These are phyloP conservation scores for Lagothrix lagotricha DNA, from an alignment of 2,797 vertebrate genomes.

Conservation along the genomic window DNA sequence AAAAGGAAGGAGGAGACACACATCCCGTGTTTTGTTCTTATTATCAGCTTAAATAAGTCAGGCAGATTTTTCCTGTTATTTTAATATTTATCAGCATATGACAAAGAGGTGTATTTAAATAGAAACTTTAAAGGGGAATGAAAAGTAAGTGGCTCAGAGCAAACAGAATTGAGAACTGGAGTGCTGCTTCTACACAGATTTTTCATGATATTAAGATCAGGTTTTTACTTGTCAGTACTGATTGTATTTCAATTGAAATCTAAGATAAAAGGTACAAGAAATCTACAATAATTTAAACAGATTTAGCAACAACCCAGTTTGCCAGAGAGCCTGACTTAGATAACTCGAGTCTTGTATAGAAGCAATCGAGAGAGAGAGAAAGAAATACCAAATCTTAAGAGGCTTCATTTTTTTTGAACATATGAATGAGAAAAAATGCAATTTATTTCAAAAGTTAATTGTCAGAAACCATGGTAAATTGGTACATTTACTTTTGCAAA, in stretches of 20 bases:
- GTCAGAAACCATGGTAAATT: neutral
- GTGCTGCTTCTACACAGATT: neutral
- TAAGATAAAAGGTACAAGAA: neutral
- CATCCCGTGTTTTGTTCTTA: slow-evolving; percentile 87
- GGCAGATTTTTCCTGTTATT: slow-evolving; percentile 96
- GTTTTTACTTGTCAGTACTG: neutral
- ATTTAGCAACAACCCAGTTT: neutral
- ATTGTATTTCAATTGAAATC: neutral
- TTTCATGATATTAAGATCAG: slow-evolving; percentile 5
- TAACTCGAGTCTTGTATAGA: neutral
- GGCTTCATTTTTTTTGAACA: neutral
- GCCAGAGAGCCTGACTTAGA: neutral
- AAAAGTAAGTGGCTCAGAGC: slow-evolving; percentile 42
- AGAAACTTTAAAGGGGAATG: slow-evolving; percentile 56
- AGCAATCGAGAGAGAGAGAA: neutral
- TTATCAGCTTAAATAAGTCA: slow-evolving; percentile 87
- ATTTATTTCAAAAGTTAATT: neutral
- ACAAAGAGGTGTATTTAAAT: slow-evolving; percentile 78
- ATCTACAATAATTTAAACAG: neutral
- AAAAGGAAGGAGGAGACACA: slow-evolving; percentile 82
- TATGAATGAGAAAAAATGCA: neutral
- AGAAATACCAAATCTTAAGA: neutral
- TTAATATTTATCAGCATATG: slow-evolving; percentile 84
- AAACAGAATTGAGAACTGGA: neutral
- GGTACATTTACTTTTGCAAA: neutral